These are phyloP conservation scores for Strigamia transsilvanica DNA, from an alignment of 2,888 invertebrate genomes.

Conservation along the genomic window DNA sequence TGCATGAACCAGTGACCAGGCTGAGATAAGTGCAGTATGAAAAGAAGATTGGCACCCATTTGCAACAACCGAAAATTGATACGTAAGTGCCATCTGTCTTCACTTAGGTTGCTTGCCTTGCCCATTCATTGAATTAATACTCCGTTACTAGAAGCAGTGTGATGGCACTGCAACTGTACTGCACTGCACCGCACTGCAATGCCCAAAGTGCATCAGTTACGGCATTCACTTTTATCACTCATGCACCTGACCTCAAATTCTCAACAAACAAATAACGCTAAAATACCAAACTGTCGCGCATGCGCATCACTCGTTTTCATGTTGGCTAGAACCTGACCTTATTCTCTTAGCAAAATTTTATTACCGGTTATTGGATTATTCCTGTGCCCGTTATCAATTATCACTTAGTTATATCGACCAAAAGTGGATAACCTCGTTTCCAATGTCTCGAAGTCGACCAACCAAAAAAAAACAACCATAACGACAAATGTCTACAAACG, in stretches of 20 bases:
- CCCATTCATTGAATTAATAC: neutral
- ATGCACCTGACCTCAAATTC: too few relatives aligned
- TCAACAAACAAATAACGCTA: too few relatives aligned
- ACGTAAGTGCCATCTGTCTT: conserved; percentile 1
- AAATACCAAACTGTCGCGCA: neutral
- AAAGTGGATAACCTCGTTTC: neutral
- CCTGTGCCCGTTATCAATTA: neutral
- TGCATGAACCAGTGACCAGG: too few relatives aligned
- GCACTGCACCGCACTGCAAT: too few relatives aligned
- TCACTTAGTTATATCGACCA: neutral
- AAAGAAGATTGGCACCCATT: conserved; percentile 1
- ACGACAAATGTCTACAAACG: neutral
- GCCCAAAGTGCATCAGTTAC: too few relatives aligned
- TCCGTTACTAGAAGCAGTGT: neutral
- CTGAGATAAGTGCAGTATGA: too few relatives aligned
- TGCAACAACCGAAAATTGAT: neutral
- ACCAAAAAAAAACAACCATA: neutral
- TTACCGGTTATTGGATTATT: conserved; percentile 23
- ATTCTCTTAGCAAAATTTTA: neutral
- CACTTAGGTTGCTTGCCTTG: neutral
- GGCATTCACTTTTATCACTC: too few relatives aligned
- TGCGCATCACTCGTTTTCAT: neutral
- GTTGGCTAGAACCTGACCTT: neutral
- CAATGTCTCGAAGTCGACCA: neutral
- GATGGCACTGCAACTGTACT: neutral